Evolutionary conservation across 1,140 invertebrate genomes (phyloP), one percentile per base, ranked within the genome.

Genomic region (Brachionus plicatilis): DNA sequence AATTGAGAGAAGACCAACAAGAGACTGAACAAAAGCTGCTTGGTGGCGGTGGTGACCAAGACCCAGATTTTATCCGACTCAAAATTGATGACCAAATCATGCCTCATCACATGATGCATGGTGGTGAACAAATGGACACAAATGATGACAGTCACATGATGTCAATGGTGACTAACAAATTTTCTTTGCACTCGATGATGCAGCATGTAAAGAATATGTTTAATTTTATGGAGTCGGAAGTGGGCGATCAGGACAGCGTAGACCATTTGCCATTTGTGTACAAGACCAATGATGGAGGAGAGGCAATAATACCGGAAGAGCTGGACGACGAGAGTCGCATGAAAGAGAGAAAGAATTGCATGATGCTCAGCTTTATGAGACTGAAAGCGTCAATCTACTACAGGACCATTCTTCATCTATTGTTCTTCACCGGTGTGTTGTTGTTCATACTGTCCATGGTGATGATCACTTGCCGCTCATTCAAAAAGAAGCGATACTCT

Each of bases 301-400:
- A 75, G 20, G 70, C 41, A 17, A 75, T 75, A 47, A 75, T 75
- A 41, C 33, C 70, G 17, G 41, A 75, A 12, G 70, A 75, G 37
- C 37, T 75, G 11, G 70, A 17, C 45, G 17, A 76, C 11, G 72
- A 76, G 45, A 76, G 12, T 53, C 20, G 43, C 20, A 50, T 76
- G 27, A 47, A 47, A 8, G 43, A 50, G 29, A 47, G 24, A 24
- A 76, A 76, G 12, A 76, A 65, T 37, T 82, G 79, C 43, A 82
- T 82, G 79, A 82, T 82, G 79, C 20, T 82, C 9, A 82, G 79
- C 41, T 82, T 82, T 5, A 82, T 82, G 79, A 60, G 43, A 68
- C 24, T 82, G 2, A 60, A 68, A 82, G 53, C 50, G 7, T 82
- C 79, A 9, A 65, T 65, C 14, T 82, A 82, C 43, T 82, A 65